Conservation (phyloP, 92 coral and sea anemone species). For the Parazoanthus swiftii region DNA sequence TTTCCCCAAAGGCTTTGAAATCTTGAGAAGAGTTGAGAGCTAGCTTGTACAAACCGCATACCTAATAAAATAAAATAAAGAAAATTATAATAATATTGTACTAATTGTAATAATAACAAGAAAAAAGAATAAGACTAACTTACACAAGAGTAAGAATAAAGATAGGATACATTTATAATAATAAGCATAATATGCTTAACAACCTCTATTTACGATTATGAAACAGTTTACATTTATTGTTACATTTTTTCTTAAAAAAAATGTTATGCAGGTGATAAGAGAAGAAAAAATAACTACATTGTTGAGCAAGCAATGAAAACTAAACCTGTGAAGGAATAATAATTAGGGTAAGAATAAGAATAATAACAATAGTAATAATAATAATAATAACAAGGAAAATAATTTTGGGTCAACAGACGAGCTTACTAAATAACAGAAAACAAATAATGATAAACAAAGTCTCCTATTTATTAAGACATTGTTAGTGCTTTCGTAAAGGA, state of each 20-base stretch:
- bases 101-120: background rate
- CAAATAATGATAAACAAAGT: no score
- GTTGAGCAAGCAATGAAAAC: background rate
- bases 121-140: no score
- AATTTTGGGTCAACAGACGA: no score
- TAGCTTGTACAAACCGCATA: constrained; percentile 74
- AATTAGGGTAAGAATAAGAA: no score
- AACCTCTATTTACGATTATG: background rate
- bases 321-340: background rate
- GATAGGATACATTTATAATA: background rate
- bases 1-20: constrained; percentile 79
- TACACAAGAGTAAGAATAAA: background rate
- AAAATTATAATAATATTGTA: background rate
- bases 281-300: background rate
- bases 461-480: no score
- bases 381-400: no score
- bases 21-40: constrained; percentile 74
- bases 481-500: no score
- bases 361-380: no score
- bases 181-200: background rate
- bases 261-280: background rate
- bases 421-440: no score
- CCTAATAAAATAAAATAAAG: background rate
- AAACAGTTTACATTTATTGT: background rate
- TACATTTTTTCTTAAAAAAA: no score